phyloP scores from a whole-genome alignment of 1,140 invertebrate genomes.

The Chironomus striatipennis region DNA sequence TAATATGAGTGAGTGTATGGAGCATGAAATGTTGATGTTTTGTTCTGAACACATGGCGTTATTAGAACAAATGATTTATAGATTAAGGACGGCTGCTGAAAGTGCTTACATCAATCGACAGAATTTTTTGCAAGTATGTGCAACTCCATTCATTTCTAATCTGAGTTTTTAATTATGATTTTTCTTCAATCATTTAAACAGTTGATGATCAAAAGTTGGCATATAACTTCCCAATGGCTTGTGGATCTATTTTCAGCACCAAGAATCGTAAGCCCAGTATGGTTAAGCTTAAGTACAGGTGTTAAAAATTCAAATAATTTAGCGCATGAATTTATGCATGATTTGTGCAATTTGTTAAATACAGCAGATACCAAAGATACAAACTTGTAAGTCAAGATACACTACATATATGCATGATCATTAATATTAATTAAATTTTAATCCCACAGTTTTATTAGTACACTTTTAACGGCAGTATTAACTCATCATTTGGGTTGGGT shows the following conservation, averaged over 20 bases:
- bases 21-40: constrained; percentile 53
- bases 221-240: constrained; percentile 45
- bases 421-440: constrained; percentile 27
- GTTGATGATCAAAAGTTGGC: constrained; percentile 48
- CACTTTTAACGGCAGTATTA: constrained; percentile 74
- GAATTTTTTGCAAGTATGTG: constrained; percentile 32
- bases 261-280: constrained; percentile 54
- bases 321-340: constrained; percentile 47
- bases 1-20: constrained; percentile 37
- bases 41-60: constrained; percentile 73
- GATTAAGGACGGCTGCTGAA: constrained; percentile 55
- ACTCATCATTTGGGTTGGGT: constrained; percentile 89
- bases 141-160: background rate
- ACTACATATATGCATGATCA: constrained; percentile 17
- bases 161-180: background rate
- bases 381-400: constrained; percentile 63
- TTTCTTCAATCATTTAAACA: background rate
- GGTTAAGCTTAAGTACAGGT: constrained; percentile 52
- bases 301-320: constrained; percentile 42
- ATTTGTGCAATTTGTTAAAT: constrained; percentile 50
- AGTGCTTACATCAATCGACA: constrained; percentile 39
- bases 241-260: constrained; percentile 59
- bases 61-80: constrained; percentile 67
- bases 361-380: constrained; percentile 65
- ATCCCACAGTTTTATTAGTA: constrained; percentile 76